Evolutionary conservation across 2,113 vertebrate species (phyloP).

Genomic region (Urocolius indicus): DNA sequence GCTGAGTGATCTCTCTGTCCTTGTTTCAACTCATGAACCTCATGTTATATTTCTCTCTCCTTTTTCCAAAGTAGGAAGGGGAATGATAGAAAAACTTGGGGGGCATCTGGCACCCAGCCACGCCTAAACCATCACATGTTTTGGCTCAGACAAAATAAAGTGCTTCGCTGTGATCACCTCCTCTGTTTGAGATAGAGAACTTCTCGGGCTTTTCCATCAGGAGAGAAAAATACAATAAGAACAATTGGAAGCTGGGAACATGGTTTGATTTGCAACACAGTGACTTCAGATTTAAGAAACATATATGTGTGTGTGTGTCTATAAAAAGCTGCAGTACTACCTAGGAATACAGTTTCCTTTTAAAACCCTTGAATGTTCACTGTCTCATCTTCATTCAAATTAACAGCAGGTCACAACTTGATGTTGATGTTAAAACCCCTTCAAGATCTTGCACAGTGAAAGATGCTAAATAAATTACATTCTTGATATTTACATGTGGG

Average conservation of each 20-base stretch:
- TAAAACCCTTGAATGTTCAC: not conserved
- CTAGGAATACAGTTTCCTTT: not conserved
- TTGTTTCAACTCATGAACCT: too few species aligned
- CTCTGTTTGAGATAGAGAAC: not conserved
- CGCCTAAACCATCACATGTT: not conserved
- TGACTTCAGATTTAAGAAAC: not conserved
- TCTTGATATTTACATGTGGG: not conserved
- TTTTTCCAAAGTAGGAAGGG: too few species aligned
- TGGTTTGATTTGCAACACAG: not conserved
- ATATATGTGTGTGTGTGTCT: fast-evolving
- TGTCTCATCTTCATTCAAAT: not conserved
- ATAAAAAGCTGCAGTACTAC: not conserved
- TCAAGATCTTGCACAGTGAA: not conserved
- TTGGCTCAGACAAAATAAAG: not conserved
- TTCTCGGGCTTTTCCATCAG: not conserved
- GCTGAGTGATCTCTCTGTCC: too few species aligned
- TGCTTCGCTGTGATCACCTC: not conserved
- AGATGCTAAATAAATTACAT: not conserved
- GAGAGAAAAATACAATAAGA: not conserved
- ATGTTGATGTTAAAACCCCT: not conserved
- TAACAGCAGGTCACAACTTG: not conserved
- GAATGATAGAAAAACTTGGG: too few species aligned
- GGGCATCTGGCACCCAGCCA: too few species aligned
- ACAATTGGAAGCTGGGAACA: not conserved
- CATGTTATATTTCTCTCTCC: too few species aligned